A percentile compares a stretch with the other conserved stretches of the same genome.
Evolutionary conservation across 1,140 invertebrate species (phyloP).

Genomic region (Calliopsis andreniformis): DNA sequence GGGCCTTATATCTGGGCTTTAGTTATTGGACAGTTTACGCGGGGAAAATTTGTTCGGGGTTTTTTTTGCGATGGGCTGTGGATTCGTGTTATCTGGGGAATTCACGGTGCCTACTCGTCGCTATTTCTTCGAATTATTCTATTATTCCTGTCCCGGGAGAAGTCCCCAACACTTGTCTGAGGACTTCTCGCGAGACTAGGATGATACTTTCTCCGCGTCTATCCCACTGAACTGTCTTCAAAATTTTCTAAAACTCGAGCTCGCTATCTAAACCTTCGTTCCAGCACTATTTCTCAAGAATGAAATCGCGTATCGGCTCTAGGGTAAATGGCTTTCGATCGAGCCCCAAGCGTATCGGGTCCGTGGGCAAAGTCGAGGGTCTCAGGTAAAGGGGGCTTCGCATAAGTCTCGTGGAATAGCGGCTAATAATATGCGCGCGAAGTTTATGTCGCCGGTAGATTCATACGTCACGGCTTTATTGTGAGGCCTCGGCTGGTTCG

Average conservation of each 20-base stretch:
- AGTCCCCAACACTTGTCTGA: too few species aligned
- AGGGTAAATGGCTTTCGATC: slow-evolving; percentile 39
- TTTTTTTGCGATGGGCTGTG: too few species aligned
- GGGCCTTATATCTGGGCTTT: slow-evolving; percentile 68
- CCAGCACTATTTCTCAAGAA: neutral
- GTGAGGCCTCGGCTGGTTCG: slow-evolving; percentile 53
- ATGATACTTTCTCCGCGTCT: too few species aligned
- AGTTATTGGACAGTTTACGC: slow-evolving; percentile 81
- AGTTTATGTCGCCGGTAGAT: slow-evolving; percentile 76
- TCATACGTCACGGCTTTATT: slow-evolving; percentile 74
- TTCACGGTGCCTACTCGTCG: too few species aligned
- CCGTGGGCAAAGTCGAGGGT: slow-evolving; percentile 41
- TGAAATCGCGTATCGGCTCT: neutral
- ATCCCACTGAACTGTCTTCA: too few species aligned
- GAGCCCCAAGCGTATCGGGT: slow-evolving; percentile 37
- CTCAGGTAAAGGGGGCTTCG: slow-evolving; percentile 58
- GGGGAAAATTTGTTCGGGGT: too few species aligned
- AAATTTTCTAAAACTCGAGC: slow-evolving; percentile 13
- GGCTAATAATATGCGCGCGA: slow-evolving; percentile 74
- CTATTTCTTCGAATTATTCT: too few species aligned
- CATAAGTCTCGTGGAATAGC: slow-evolving; percentile 60
- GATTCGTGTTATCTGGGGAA: too few species aligned
- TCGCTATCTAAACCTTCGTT: neutral
- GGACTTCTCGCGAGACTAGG: too few species aligned
- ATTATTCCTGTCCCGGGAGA: too few species aligned